Evolutionary conservation across 2,113 vertebrate species (phyloP).

Genomic region (Lethenteron reissneri): DNA sequence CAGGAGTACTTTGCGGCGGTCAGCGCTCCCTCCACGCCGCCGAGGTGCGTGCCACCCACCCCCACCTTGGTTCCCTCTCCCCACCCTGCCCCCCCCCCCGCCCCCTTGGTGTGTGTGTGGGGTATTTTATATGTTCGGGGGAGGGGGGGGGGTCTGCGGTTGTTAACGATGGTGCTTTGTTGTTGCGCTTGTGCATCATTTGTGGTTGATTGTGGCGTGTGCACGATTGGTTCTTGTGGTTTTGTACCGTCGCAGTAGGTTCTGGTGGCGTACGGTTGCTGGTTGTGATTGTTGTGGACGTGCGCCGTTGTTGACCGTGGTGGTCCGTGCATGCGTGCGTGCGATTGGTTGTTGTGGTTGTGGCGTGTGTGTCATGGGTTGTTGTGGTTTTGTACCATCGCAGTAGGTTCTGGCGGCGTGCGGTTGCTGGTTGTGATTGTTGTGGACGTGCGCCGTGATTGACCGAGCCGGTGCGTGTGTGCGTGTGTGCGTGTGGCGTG

Average conservation of each 20-base stretch:
- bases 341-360: neutral
- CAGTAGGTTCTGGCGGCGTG: neutral
- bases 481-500: too few relatives aligned
- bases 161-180: neutral
- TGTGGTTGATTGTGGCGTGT: neutral
- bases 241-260: neutral
- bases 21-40: slow-evolving; percentile 85
- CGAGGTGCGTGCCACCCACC: slow-evolving; percentile 31
- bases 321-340: too few relatives aligned
- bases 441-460: neutral
- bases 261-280: neutral
- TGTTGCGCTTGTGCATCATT: neutral
- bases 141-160: too few relatives aligned
- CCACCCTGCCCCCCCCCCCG: too few relatives aligned
- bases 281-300: neutral
- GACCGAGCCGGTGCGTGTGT: too few relatives aligned
- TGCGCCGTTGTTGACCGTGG: neutral
- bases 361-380: neutral
- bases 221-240: neutral
- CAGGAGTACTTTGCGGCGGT: slow-evolving; percentile 97
- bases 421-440: neutral
- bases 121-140: too few relatives aligned
- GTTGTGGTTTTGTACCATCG: neutral
- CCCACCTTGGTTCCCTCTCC: too few relatives aligned
- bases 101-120: too few relatives aligned